Conservation (phyloP, 2,797 vertebrate species). For the Enteromius thamalakanensis region DNA sequence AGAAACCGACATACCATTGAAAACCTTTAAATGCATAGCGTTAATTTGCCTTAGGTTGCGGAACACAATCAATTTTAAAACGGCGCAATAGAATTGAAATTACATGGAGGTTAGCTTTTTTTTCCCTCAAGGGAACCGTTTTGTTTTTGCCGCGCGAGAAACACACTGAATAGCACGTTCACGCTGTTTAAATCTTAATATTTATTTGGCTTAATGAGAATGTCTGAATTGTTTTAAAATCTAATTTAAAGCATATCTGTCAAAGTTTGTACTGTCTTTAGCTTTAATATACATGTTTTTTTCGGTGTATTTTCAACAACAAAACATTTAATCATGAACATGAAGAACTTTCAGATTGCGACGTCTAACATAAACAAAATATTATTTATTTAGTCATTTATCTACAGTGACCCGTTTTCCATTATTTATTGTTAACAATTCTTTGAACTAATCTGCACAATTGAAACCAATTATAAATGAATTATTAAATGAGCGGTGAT, state of each 20-base stretch:
- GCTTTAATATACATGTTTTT: neutral
- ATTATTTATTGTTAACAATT: neutral
- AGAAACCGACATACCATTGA: conserved; percentile 45
- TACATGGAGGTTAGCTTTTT: conserved; percentile 50
- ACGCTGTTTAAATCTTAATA: neutral
- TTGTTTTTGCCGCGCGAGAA: conserved; percentile 29
- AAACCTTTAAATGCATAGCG: conserved; percentile 61
- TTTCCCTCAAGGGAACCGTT: conserved; percentile 42
- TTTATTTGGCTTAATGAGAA: neutral
- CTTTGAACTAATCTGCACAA: neutral
- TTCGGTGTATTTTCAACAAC: neutral
- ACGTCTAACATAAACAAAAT: neutral
- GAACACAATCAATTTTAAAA: conserved; percentile 58
- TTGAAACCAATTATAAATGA: neutral
- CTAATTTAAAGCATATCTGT: neutral
- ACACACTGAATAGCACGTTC: neutral
- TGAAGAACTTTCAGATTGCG: neutral
- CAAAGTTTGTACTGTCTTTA: neutral
- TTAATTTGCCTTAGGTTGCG: conserved; percentile 56
- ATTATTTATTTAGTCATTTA: neutral
- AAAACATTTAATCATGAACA: neutral
- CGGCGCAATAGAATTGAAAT: conserved; percentile 41
- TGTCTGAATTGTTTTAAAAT: neutral
- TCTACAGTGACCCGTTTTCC: neutral
- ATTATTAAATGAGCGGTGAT: no score